phyloP scores from a whole-genome alignment of 2,888 invertebrate species.

The Xanthia togata region DNA sequence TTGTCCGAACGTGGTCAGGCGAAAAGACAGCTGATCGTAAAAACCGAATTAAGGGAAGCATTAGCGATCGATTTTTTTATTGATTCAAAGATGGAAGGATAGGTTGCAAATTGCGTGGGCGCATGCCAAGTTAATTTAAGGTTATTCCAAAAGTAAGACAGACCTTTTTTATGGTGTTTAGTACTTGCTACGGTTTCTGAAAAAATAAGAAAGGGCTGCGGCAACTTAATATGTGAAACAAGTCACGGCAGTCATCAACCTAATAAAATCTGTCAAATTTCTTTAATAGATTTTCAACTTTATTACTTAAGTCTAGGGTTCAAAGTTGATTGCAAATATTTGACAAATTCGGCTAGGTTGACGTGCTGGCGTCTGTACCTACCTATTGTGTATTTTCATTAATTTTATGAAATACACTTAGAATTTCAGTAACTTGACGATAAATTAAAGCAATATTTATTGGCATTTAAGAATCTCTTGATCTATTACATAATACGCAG shows the following conservation, averaged over 20 bases:
- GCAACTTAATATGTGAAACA: neutral
- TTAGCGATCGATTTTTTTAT: conserved; percentile 68
- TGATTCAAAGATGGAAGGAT: conserved; percentile 48
- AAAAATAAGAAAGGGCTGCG: neutral
- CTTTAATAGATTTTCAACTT: no score
- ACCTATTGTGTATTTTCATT: neutral
- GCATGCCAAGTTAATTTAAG: conserved; percentile 51
- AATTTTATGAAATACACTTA: neutral
- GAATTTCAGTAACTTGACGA: neutral
- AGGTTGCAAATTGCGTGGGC: conserved; percentile 49
- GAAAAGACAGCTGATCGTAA: conserved; percentile 85
- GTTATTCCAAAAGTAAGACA: neutral
- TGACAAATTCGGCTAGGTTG: no score
- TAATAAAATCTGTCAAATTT: no score
- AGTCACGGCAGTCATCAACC: neutral
- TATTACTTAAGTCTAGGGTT: no score
- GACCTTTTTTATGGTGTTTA: conserved; percentile 21
- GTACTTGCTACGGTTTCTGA: neutral
- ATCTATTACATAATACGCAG: neutral
- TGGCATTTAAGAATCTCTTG: neutral
- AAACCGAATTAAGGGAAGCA: conserved; percentile 76
- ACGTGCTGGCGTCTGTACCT: no score
- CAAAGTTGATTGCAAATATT: no score
- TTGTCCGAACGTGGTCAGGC: conserved; percentile 79
- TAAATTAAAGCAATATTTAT: neutral